Conservation (phyloP, 2,113 vertebrate genomes). For the Trichomycterus rosablanca region DNA sequence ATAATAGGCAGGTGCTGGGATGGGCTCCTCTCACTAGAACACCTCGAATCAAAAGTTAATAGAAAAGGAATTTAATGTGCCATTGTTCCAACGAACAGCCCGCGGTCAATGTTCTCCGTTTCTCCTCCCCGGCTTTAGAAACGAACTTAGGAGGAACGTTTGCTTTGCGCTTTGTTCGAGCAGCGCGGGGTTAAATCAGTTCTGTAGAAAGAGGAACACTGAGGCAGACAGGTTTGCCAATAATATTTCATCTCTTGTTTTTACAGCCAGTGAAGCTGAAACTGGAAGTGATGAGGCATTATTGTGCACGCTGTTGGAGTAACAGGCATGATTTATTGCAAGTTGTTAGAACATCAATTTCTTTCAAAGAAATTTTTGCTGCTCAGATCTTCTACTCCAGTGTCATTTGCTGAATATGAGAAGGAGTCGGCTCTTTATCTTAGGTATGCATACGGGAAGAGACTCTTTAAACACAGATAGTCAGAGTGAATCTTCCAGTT, state of each 20-base stretch:
- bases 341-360: too few relatives aligned
- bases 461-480: too few relatives aligned
- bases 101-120: conserved; percentile 52
- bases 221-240: too few relatives aligned
- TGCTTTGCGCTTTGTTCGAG: conserved; percentile 11
- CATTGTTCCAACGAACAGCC: conserved; percentile 70
- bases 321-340: too few relatives aligned
- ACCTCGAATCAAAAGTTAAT: conserved; percentile 70
- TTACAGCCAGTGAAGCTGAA: conserved; percentile 11
- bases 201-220: conserved; percentile 1
- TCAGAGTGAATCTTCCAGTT: too few relatives aligned
- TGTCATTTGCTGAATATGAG: too few relatives aligned
- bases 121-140: conserved; percentile 47
- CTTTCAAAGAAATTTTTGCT: too few relatives aligned
- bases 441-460: too few relatives aligned
- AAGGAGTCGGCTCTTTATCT: too few relatives aligned
- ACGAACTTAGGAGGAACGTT: conserved; percentile 54
- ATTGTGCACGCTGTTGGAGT: not conserved
- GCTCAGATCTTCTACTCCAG: too few relatives aligned
- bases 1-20: conserved; percentile 72
- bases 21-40: conserved; percentile 67
- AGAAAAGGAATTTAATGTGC: conserved; percentile 71
- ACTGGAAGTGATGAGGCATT: not conserved
- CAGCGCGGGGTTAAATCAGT: not conserved
- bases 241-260: not conserved